Conservation (phyloP, 2,888 invertebrate genomes). For the Terebella lapidaria region DNA sequence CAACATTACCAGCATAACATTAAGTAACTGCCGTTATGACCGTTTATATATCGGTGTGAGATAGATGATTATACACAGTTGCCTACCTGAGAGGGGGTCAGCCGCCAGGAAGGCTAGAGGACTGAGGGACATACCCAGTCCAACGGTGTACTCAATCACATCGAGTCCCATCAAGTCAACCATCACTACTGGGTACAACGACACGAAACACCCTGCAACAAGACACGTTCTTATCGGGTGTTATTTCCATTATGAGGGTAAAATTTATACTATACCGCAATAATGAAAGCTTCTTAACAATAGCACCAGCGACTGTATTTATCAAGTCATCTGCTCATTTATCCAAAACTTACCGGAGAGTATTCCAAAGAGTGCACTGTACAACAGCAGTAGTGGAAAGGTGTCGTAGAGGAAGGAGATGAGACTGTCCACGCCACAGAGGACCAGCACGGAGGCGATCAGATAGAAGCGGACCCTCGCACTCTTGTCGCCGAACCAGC, state of each 20-base stretch:
- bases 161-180: slow-evolving; percentile 5
- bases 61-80: too few species aligned
- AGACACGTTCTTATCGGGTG: too few species aligned
- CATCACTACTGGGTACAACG: slow-evolving; percentile 3
- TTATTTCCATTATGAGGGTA: too few species aligned
- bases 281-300: too few species aligned
- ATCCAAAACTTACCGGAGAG: slow-evolving; percentile 3
- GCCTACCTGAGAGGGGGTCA: slow-evolving; percentile 1
- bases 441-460: background rate
- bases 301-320: too few species aligned
- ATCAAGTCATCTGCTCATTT: too few species aligned
- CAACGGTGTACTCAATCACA: background rate
- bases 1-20: too few species aligned
- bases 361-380: slow-evolving; percentile 1
- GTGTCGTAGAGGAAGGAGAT: slow-evolving; percentile 9
- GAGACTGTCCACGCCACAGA: slow-evolving; percentile 5
- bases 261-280: too few species aligned
- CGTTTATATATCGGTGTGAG: too few species aligned
- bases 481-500: slow-evolving; percentile 18
- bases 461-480: slow-evolving; percentile 1
- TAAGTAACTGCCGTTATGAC: too few species aligned
- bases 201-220: background rate
- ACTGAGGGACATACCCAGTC: background rate
- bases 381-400: slow-evolving; percentile 3
- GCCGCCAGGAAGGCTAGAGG: slow-evolving; percentile 4